Base-by-base conservation (phyloP, 2,113 vertebrate genomes). In the Corythornis madagascariensis region DNA sequence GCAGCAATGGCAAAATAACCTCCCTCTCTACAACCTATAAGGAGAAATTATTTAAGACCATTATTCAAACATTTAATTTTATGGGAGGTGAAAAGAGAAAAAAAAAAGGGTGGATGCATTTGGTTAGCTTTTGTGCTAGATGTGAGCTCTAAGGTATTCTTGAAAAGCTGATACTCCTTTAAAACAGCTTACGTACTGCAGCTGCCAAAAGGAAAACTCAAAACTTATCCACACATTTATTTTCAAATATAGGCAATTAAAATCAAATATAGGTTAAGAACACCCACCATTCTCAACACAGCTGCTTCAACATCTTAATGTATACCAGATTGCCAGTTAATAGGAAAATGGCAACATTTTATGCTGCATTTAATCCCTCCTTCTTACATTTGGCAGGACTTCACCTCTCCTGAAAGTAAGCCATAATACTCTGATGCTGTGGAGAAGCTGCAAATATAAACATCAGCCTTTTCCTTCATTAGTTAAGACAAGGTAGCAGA, bases 171-270 rank as follows among this genome's bases (percentile, higher is more conserved):
- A 45, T 56, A 45, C 13, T 84, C 33, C 28, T 71, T 91, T 76
- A 65, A 66, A 38, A 63, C 45, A 71, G 25, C 31, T 93, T 92
- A 42, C 2, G 1, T 52, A 29, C 14, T 73, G 13, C 50, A 83
- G 7, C 11, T 91, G 78, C 59, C 71, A 73, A 86, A 86, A 60
- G 42, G 20, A 86, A 81, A 73, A 8, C 26, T 13, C 24, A 25
- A 50, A 70, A 38, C 6, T 70, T 87, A 92, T 59, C 11, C 33
- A 83, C 5, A 31, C 2, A 35, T 81, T 75, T 50, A 73, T 70
- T 72, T 85, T 19, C 24, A 93, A 40, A 82, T 80, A 86, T 22
- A 43, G 48, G 40, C 93, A 64, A 92, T 85, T 82, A 86, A 90
- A 88, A 90, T 90, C 25, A 56, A 82, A 22, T 67, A 75, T 35